A percentile compares a stretch with the other conserved stretches of the same genome.
Evolutionary conservation across 2,888 invertebrate genomes (phyloP).

Genomic region (Leptinotarsa haldemani): DNA sequence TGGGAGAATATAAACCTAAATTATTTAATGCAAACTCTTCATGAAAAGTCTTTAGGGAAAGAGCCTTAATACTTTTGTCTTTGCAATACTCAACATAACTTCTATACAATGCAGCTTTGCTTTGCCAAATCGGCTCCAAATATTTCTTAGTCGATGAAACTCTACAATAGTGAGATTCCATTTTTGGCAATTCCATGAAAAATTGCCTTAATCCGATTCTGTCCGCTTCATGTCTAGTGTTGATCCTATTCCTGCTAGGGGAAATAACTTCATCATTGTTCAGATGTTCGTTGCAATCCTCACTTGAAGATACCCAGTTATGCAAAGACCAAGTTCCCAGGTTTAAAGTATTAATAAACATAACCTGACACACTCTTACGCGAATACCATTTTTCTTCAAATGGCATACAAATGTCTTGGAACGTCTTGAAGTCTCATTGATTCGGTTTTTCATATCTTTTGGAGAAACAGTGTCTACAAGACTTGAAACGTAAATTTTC

Average conservation of each 20-base stretch:
- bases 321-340: conserved; percentile 1
- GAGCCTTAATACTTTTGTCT: not conserved
- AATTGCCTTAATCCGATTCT: conserved; percentile 28
- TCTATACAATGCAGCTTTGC: conserved; percentile 1
- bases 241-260: conserved; percentile 1
- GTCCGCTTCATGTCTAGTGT: not conserved
- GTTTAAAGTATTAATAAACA: conserved; percentile 1
- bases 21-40: conserved; percentile 23
- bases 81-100: not conserved
- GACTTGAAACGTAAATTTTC: conserved; percentile 1
- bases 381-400: conserved; percentile 2
- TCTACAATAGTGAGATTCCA: conserved; percentile 34
- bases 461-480: not conserved
- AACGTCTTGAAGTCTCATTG: conserved; percentile 20
- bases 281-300: conserved; percentile 1
- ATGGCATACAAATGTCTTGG: conserved; percentile 16
- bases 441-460: conserved; percentile 20
- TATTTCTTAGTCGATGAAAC: not conserved
- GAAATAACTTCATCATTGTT: not conserved
- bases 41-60: not conserved
- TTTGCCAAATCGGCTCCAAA: conserved; percentile 16
- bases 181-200: conserved; percentile 25
- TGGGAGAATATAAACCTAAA: conserved; percentile 28
- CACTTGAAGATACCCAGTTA: conserved; percentile 1
- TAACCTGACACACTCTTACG: not conserved